Conservation (phyloP, 2,113 vertebrate genomes). For the Danionella cerebrum region DNA sequence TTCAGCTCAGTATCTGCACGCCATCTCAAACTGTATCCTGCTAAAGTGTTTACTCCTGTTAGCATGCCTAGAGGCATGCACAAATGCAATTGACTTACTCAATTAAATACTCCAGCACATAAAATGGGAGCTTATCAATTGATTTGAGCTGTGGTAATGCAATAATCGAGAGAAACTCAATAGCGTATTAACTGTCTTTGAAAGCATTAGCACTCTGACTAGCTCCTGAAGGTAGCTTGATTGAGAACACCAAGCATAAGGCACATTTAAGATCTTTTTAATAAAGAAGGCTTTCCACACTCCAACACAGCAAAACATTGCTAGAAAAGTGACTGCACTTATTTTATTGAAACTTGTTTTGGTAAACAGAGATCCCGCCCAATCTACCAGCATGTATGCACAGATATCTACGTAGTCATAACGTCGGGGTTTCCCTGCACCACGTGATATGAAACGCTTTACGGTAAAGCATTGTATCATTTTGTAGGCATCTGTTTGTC, state of each 20-base stretch:
- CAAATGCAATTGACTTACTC: slow-evolving; percentile 99
- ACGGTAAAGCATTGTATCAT: too few relatives aligned
- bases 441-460: too few relatives aligned
- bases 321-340: not conserved
- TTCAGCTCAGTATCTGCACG: slow-evolving; percentile 30
- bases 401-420: too few relatives aligned
- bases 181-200: slow-evolving; percentile 84
- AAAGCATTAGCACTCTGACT: slow-evolving; percentile 62
- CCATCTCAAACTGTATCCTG: slow-evolving; percentile 57
- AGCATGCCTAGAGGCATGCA: slow-evolving; percentile 83
- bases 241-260: slow-evolving; percentile 53
- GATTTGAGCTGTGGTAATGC: slow-evolving; percentile 94
- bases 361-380: too few relatives aligned
- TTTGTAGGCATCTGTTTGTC: too few relatives aligned
- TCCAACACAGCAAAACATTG: slow-evolving; percentile 2
- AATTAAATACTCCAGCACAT: slow-evolving; percentile 96
- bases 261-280: slow-evolving; percentile 53
- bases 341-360: slow-evolving; percentile 1
- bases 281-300: slow-evolving; percentile 49
- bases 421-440: too few relatives aligned
- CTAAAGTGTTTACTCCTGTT: slow-evolving; percentile 82
- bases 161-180: slow-evolving; percentile 95
- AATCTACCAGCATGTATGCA: too few relatives aligned
- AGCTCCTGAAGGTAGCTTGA: slow-evolving; percentile 58
- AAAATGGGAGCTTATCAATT: slow-evolving; percentile 97